Conservation (phyloP, 2,888 invertebrate species). For the Coleophora flavipennella region DNA sequence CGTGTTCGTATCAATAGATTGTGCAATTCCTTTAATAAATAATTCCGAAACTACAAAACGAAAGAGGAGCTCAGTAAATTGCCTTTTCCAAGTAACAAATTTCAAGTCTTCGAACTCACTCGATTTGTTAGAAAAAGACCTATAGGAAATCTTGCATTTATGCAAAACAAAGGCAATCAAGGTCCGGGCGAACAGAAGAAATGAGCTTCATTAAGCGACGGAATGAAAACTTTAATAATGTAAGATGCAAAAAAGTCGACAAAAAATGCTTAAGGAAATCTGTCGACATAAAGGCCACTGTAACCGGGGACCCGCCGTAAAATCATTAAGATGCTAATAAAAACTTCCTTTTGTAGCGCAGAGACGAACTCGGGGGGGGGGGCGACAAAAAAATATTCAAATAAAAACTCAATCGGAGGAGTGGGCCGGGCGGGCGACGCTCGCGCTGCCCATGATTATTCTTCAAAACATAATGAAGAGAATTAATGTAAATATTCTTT, state of each 20-base stretch:
- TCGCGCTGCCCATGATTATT: slow-evolving; percentile 68
- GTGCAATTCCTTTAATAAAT: neutral
- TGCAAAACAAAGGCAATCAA: slow-evolving; percentile 73
- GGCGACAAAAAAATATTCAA: slow-evolving; percentile 67
- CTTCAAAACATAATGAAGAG: slow-evolving; percentile 75
- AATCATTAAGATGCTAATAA: slow-evolving; percentile 75
- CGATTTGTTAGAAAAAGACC: slow-evolving; percentile 62
- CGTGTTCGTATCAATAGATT: neutral
- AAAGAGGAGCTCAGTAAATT: slow-evolving; percentile 47
- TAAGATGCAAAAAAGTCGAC: slow-evolving; percentile 71
- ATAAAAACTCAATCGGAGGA: slow-evolving; percentile 71
- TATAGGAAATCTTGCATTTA: slow-evolving; percentile 71
- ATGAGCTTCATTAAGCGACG: slow-evolving; percentile 72
- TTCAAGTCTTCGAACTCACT: slow-evolving; percentile 55
- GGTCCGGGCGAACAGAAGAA: slow-evolving; percentile 69
- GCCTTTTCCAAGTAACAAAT: slow-evolving; percentile 49
- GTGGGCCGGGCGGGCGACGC: slow-evolving; percentile 49
- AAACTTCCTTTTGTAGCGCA: slow-evolving; percentile 71
- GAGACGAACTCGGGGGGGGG: slow-evolving; percentile 58
- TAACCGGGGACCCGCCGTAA: slow-evolving; percentile 72
- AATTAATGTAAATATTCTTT: slow-evolving; percentile 75
- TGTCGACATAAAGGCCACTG: slow-evolving; percentile 74
- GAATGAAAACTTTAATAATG: slow-evolving; percentile 74
- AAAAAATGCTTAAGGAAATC: slow-evolving; percentile 73
- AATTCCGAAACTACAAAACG: slow-evolving; percentile 9